These are phyloP conservation scores for Parnassius apollo DNA, from an alignment of 2,888 invertebrate species.

Conservation along the genomic window DNA sequence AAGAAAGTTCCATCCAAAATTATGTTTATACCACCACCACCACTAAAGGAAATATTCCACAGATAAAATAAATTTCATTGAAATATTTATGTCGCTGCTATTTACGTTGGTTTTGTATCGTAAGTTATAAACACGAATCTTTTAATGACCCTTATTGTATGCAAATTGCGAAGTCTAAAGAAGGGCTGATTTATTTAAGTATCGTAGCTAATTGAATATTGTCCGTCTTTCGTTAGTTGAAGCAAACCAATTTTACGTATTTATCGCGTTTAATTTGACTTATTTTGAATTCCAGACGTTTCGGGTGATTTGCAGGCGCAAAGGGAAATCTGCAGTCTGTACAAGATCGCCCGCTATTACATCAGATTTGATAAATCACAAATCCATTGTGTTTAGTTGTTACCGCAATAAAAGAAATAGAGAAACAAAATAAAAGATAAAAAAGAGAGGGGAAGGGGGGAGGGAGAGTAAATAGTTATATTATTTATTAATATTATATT, in stretches of 20 bases:
- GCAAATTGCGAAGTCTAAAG: constrained; percentile 14
- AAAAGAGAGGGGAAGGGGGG: too few species aligned
- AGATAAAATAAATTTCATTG: constrained; percentile 9
- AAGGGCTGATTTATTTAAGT: constrained; percentile 5
- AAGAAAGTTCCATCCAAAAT: background rate
- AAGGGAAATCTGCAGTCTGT: background rate
- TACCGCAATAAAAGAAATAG: too few species aligned
- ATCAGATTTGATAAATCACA: too few species aligned
- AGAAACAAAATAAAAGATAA: too few species aligned
- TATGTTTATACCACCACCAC: background rate
- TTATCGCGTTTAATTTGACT: too few species aligned
- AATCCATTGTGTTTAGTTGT: too few species aligned
- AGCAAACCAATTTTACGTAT: background rate
- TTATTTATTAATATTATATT: too few species aligned
- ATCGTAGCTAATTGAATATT: constrained; percentile 13
- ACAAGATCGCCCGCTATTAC: background rate
- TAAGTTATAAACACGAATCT: constrained; percentile 16
- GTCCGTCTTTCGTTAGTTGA: constrained; percentile 13
- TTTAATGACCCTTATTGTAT: constrained; percentile 26
- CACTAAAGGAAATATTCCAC: constrained; percentile 5
- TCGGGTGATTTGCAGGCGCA: background rate
- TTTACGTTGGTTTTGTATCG: background rate
- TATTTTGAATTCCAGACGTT: too few species aligned
- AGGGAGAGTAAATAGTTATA: too few species aligned
- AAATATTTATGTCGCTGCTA: background rate